phyloP scores from a whole-genome alignment of 1,140 invertebrate species.

The Pristionchus pacificus region DNA sequence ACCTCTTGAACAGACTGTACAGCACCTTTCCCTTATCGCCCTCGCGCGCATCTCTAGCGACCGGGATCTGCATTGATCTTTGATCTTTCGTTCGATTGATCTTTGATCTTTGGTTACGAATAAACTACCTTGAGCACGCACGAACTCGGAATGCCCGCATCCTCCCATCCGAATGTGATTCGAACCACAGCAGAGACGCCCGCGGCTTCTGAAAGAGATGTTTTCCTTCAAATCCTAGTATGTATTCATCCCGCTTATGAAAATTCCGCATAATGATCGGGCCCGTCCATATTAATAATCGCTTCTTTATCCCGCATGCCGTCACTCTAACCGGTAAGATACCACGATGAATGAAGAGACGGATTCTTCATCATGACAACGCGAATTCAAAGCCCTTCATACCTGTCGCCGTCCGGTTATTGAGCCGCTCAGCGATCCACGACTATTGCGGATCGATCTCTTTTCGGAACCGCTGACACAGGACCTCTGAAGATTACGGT shows the following conservation, averaged over 20 bases:
- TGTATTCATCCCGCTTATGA: too few relatives aligned
- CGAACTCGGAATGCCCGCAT: conserved; percentile 39
- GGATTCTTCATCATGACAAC: not conserved
- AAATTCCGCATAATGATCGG: too few relatives aligned
- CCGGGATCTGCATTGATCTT: conserved; percentile 48
- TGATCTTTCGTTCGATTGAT: too few relatives aligned
- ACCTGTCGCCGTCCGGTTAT: not conserved
- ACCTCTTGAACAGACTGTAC: conserved; percentile 34
- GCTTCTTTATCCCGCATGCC: too few relatives aligned
- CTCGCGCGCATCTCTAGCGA: conserved; percentile 32
- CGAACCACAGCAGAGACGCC: conserved; percentile 30
- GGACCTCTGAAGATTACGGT: not conserved
- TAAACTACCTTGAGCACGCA: not conserved
- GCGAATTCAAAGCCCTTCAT: not conserved
- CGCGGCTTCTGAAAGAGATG: not conserved
- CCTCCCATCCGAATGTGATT: conserved; percentile 55
- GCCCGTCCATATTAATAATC: too few relatives aligned
- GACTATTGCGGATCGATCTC: not conserved
- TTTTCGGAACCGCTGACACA: not conserved
- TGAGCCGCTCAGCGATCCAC: not conserved
- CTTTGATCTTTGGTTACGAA: too few relatives aligned
- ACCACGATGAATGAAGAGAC: not conserved
- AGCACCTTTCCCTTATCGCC: conserved; percentile 33
- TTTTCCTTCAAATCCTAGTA: not conserved
- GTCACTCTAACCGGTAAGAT: not conserved